Evolutionary conservation across 2,888 invertebrate genomes (phyloP).

Genomic region (Clostera curtula): DNA sequence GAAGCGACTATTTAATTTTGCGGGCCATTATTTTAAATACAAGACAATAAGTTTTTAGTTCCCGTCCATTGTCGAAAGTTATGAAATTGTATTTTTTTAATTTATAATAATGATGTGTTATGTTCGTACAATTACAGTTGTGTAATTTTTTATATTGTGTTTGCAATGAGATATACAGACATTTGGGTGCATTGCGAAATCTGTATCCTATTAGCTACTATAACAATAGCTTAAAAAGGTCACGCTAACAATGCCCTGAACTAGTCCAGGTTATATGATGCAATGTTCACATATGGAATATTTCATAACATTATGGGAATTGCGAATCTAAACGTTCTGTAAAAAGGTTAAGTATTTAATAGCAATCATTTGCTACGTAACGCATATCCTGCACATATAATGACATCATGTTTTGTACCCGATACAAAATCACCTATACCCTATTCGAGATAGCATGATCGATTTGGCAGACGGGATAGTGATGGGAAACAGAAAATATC

Average conservation of each 20-base stretch:
- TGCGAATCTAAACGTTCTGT: no score
- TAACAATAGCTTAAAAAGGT: slow-evolving; percentile 50
- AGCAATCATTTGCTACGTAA: no score
- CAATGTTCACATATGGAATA: slow-evolving; percentile 1
- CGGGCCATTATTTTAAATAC: slow-evolving; percentile 48
- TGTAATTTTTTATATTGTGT: slow-evolving; percentile 48
- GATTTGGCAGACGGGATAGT: no score
- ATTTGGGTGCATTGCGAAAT: slow-evolving; percentile 49
- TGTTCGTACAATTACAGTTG: slow-evolving; percentile 65
- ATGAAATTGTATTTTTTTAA: slow-evolving; percentile 59
- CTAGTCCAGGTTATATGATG: not conserved
- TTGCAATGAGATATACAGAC: slow-evolving; percentile 18
- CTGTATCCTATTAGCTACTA: slow-evolving; percentile 40
- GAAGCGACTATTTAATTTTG: slow-evolving; percentile 37
- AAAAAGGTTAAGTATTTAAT: no score
- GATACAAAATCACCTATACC: no score
- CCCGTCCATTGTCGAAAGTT: slow-evolving; percentile 64
- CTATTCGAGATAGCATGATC: no score
- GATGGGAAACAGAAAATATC: no score
- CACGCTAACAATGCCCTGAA: slow-evolving; percentile 30
- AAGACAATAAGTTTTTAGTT: slow-evolving; percentile 62
- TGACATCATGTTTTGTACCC: no score
- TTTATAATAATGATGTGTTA: slow-evolving; percentile 53
- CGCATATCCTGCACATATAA: no score
- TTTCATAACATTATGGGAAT: slow-evolving; percentile 1